Conservation (phyloP, 1,140 invertebrate genomes). For the Pseudomyrmex cubaensis region DNA sequence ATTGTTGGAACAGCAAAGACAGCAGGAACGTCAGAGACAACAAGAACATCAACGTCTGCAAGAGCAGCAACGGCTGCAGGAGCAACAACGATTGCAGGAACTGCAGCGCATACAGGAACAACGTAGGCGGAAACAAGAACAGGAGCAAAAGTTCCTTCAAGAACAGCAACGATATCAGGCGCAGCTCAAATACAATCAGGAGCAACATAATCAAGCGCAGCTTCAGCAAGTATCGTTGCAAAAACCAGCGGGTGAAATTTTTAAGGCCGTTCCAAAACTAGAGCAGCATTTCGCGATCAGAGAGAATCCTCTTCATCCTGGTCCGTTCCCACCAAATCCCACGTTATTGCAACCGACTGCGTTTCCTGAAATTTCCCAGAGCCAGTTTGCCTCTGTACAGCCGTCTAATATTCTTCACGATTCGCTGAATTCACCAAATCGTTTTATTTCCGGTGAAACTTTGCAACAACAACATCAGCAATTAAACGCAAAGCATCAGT, state of each 20-base stretch:
- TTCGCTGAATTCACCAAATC: conserved; percentile 60
- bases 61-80: conserved; percentile 69
- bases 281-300: conserved; percentile 89
- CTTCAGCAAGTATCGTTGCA: conserved; percentile 78
- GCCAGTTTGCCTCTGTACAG: conserved; percentile 71
- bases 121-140: conserved; percentile 78
- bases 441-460: conserved; percentile 71
- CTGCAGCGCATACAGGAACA: conserved; percentile 71
- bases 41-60: conserved; percentile 73
- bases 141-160: conserved; percentile 82
- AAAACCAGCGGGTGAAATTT: conserved; percentile 88
- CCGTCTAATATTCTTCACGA: conserved; percentile 72
- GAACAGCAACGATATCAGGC: conserved; percentile 85
- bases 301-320: conserved; percentile 83
- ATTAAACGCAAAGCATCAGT: conserved; percentile 75
- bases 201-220: conserved; percentile 82
- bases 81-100: conserved; percentile 71
- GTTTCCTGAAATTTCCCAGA: conserved; percentile 64
- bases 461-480: conserved; percentile 79
- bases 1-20: conserved; percentile 67
- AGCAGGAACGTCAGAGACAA: conserved; percentile 74
- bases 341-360: conserved; percentile 55
- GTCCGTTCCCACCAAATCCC: conserved; percentile 81
- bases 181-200: conserved; percentile 80
- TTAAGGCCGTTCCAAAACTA: conserved; percentile 90